These are phyloP conservation scores for Crypturellus undulatus DNA, from an alignment of 2,113 vertebrate genomes.

Conservation along the genomic window DNA sequence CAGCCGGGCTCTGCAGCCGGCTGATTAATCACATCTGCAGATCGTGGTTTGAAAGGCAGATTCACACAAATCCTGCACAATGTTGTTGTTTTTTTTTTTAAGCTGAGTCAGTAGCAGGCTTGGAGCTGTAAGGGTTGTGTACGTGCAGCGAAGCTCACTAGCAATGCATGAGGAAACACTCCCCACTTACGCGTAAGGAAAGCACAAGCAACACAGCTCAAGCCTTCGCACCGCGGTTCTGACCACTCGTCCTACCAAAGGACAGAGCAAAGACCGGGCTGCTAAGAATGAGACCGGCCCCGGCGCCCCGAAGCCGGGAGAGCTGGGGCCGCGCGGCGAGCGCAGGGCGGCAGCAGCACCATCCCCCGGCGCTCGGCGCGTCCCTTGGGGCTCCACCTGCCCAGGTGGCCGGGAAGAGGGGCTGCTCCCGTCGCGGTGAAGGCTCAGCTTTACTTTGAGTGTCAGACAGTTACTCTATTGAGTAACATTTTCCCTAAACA, in stretches of 20 bases:
- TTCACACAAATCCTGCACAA: neutral
- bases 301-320: rapidly evolving
- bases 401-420: neutral
- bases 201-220: neutral
- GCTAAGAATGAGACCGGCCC: rapidly evolving
- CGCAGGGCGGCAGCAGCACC: rapidly evolving
- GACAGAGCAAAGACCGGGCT: rapidly evolving
- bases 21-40: neutral
- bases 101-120: neutral
- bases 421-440: neutral
- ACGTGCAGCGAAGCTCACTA: slow-evolving; percentile 23
- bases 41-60: neutral
- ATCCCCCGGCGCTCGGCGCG: no score
- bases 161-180: neutral
- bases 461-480: neutral
- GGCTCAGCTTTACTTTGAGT: neutral
- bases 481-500: slow-evolving; percentile 25
- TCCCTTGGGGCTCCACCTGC: no score
- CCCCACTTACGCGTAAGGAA: neutral
- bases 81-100: neutral
- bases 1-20: neutral
- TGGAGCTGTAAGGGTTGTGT: neutral
- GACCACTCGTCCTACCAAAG: neutral
- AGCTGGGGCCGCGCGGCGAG: neutral
- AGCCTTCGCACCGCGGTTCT: neutral